Conservation (phyloP, 2,888 invertebrate genomes). For the Andrena camellia region DNA sequence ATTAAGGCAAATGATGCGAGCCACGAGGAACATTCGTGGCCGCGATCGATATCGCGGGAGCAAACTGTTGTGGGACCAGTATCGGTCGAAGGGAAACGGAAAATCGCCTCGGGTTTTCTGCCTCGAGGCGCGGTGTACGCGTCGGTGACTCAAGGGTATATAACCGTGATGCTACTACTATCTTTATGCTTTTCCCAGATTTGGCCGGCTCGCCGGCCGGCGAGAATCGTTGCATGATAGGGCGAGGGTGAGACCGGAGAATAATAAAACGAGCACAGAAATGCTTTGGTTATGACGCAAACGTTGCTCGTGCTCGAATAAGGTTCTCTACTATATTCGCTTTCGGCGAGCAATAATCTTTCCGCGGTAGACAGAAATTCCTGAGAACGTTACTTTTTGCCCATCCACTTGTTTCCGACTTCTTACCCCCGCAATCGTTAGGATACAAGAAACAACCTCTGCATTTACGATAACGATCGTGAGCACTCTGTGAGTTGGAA, state of each 20-base stretch:
- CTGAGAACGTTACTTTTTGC: not conserved
- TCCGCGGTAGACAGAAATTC: no score
- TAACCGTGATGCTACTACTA: constrained; percentile 32
- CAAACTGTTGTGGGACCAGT: not conserved
- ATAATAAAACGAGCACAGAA: constrained; percentile 46
- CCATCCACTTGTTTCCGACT: constrained; percentile 43
- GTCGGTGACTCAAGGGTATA: constrained; percentile 47
- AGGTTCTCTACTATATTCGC: not conserved
- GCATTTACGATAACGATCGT: not conserved
- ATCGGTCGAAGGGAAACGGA: not conserved
- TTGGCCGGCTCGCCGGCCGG: constrained; percentile 47
- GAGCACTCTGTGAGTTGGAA: not conserved
- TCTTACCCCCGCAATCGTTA: not conserved
- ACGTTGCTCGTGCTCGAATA: not conserved
- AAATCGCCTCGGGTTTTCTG: not conserved
- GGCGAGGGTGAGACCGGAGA: constrained; percentile 57
- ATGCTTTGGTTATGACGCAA: constrained; percentile 28
- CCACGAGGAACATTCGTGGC: constrained; percentile 31
- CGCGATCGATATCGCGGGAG: constrained; percentile 37
- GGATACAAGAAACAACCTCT: no score
- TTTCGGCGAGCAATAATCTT: not conserved
- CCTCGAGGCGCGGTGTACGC: not conserved
- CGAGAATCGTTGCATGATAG: constrained; percentile 63
- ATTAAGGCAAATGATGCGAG: constrained; percentile 46
- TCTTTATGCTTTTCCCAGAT: constrained; percentile 50